phyloP scores from a whole-genome alignment of 2,888 invertebrate genomes.

The Himalopsyche tibetana region DNA sequence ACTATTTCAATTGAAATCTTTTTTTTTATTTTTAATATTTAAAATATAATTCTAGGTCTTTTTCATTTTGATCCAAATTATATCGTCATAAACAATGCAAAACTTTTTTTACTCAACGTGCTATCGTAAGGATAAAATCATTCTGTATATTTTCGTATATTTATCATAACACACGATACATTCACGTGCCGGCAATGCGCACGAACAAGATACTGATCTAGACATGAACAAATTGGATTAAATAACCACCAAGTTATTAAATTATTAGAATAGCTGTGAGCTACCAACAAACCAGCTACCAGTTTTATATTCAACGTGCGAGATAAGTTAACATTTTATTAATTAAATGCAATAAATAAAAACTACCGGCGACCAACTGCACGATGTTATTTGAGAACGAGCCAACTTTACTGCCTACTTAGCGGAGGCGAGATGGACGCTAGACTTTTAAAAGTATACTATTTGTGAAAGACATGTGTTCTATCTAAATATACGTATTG shows the following conservation, averaged over 20 bases:
- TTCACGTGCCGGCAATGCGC: conserved; percentile 49
- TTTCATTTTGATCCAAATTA: too few relatives aligned
- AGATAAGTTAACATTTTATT: conserved; percentile 77
- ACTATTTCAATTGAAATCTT: too few relatives aligned
- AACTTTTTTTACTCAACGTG: neutral
- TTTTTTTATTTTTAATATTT: too few relatives aligned
- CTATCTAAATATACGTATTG: too few relatives aligned
- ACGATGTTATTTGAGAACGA: conserved; percentile 47
- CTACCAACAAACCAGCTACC: conserved; percentile 54
- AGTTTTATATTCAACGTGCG: conserved; percentile 59
- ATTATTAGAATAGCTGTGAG: conserved; percentile 72
- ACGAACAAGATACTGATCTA: conserved; percentile 73
- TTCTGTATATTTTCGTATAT: neutral
- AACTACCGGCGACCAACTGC: conserved; percentile 68
- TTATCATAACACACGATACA: neutral
- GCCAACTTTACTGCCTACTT: conserved; percentile 8
- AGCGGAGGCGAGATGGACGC: neutral
- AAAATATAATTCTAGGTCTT: too few relatives aligned
- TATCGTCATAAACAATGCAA: too few relatives aligned
- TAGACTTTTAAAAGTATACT: neutral
- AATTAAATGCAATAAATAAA: conserved; percentile 77
- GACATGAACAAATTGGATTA: conserved; percentile 76
- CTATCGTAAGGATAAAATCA: neutral
- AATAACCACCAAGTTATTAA: conserved; percentile 74
- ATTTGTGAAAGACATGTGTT: too few relatives aligned